Conservation (phyloP, 2,113 vertebrate species). For the Aspidoscelis tigris region DNA sequence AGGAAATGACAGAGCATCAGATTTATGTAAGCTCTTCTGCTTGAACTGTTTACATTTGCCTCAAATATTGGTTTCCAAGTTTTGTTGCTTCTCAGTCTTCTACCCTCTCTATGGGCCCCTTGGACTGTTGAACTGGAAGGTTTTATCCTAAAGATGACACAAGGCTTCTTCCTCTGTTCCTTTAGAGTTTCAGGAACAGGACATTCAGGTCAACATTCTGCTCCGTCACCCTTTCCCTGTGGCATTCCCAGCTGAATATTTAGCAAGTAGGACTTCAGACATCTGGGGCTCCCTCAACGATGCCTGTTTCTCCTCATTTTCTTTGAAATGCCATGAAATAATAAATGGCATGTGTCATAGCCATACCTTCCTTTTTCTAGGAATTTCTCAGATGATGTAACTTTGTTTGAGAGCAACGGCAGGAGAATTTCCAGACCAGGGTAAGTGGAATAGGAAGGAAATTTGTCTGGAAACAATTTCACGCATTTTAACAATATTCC, state of each 20-base stretch:
- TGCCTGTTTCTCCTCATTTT: neutral
- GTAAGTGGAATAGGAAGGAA: neutral
- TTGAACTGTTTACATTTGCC: neutral
- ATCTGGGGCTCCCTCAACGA: neutral
- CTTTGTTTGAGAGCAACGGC: neutral
- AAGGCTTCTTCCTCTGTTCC: neutral
- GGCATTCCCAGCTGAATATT: slow-evolving; percentile 33
- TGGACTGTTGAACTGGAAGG: slow-evolving; percentile 31
- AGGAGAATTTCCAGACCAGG: slow-evolving; percentile 19
- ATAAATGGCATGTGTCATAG: neutral
- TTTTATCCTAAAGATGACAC: neutral
- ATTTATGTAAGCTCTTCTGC: neutral
- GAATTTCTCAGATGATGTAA: neutral
- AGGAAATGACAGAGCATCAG: neutral
- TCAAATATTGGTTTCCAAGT: slow-evolving; percentile 61
- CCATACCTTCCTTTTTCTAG: neutral
- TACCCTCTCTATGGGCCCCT: slow-evolving; percentile 2
- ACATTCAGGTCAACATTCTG: slow-evolving; percentile 30
- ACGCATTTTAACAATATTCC: slow-evolving; percentile 31
- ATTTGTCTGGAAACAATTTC: slow-evolving; percentile 8
- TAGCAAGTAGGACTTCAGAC: neutral
- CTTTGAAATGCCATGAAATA: neutral
- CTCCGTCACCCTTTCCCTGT: slow-evolving; percentile 32
- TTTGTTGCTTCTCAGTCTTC: slow-evolving; percentile 52
- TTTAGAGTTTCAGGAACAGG: slow-evolving; percentile 3